Percentiles rank a stretch among this genome's conserved stretches.
Conservation (phyloP, 1,140 invertebrate genomes). For the Dryas iulia region DNA sequence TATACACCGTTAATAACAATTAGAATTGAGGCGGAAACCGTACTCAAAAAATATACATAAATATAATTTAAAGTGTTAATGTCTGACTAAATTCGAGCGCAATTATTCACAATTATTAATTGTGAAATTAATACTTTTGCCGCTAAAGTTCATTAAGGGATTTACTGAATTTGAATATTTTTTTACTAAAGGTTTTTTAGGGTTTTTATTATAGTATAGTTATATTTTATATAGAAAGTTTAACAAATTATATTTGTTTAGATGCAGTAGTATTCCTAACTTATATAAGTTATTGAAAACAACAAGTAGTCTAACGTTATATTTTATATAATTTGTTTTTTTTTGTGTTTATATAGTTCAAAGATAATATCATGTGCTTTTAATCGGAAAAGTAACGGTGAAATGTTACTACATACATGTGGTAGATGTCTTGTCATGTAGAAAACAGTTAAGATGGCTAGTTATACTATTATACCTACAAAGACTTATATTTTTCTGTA, state of each 20-base stretch:
- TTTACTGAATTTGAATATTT: constrained; percentile 23
- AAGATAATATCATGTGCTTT: no score
- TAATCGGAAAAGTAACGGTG: no score
- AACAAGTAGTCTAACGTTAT: no score
- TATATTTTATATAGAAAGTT: not conserved
- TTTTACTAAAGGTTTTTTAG: constrained; percentile 22
- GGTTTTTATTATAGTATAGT: constrained; percentile 10
- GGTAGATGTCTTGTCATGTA: no score
- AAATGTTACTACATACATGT: no score
- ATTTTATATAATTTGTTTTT: no score
- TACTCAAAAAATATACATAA: constrained; percentile 66
- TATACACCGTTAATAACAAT: constrained; percentile 66
- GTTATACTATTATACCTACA: no score
- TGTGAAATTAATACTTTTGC: constrained; percentile 78
- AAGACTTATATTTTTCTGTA: no score
- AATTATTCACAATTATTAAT: constrained; percentile 79
- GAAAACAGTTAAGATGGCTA: no score
- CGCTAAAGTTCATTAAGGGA: constrained; percentile 68
- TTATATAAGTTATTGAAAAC: no score
- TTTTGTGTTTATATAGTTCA: no score
- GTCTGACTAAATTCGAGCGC: constrained; percentile 62
- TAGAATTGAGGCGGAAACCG: constrained; percentile 58
- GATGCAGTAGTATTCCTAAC: no score
- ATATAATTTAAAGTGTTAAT: constrained; percentile 70
- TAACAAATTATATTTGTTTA: not conserved